A percentile compares a stretch with the other conserved stretches of the same genome.
phyloP scores from a whole-genome alignment of 2,113 vertebrate species.

The Anas platyrhynchos region DNA sequence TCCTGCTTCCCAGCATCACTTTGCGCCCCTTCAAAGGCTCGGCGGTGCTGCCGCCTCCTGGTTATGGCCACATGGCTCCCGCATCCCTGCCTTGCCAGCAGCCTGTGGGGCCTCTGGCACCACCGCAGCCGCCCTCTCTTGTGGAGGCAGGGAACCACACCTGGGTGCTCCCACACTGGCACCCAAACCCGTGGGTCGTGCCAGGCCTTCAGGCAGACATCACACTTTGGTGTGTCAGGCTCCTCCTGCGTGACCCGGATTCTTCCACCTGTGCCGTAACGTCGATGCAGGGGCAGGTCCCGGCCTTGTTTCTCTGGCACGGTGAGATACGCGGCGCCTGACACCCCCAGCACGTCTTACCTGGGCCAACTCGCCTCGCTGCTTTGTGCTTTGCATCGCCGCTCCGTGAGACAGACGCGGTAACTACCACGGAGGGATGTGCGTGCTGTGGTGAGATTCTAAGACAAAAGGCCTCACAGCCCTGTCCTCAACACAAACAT shows the following conservation, averaged over 20 bases:
- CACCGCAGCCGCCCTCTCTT: neutral
- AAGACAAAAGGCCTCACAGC: neutral
- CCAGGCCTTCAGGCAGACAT: fast-evolving
- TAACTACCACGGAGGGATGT: fast-evolving
- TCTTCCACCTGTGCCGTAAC: neutral
- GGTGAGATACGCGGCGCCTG: neutral
- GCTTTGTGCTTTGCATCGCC: neutral
- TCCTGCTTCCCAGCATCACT: neutral
- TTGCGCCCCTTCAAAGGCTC: neutral
- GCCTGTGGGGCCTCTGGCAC: neutral
- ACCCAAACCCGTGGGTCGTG: fast-evolving
- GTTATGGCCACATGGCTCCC: fast-evolving
- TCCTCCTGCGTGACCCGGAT: neutral
- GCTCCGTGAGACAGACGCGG: fast-evolving
- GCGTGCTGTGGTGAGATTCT: fast-evolving
- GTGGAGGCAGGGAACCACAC: neutral
- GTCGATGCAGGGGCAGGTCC: neutral
- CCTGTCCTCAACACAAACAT: fast-evolving
- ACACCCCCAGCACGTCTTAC: neutral
- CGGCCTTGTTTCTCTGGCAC: neutral
- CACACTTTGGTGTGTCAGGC: neutral
- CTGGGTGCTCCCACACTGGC: fast-evolving
- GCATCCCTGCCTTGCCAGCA: neutral
- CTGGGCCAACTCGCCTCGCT: neutral
- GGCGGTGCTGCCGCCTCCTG: neutral